phyloP scores from a whole-genome alignment of 2,113 vertebrate species.

The Stigmatopora argus region DNA sequence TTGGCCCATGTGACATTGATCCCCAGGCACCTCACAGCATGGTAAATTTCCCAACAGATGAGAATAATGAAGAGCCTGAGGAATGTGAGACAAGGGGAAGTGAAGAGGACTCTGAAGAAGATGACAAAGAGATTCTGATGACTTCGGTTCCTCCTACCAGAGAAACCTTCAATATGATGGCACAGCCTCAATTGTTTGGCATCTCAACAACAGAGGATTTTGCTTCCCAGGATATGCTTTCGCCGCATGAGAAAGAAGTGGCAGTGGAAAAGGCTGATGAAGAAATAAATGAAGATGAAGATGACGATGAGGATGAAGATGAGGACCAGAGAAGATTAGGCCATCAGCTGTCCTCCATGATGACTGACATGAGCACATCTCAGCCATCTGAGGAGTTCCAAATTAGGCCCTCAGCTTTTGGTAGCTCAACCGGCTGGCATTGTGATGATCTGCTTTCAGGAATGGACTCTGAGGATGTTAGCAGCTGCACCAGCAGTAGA shows the following conservation, averaged over 20 bases:
- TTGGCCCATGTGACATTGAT: constrained; percentile 10
- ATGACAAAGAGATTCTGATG: constrained; percentile 44
- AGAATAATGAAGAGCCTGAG: constrained; percentile 20
- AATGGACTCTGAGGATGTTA: constrained; percentile 63
- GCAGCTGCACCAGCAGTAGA: constrained; percentile 60
- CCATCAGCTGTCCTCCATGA: constrained; percentile 49
- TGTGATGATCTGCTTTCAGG: constrained; percentile 56
- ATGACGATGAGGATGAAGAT: constrained; percentile 56
- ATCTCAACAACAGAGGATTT: constrained; percentile 35
- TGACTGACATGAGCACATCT: constrained; percentile 52
- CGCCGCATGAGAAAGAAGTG: constrained; percentile 60
- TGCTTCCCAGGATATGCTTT: constrained; percentile 27
- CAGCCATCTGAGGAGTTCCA: constrained; percentile 59
- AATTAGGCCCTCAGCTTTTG: constrained; percentile 43
- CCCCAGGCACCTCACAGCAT: constrained; percentile 27
- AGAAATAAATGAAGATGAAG: constrained; percentile 71
- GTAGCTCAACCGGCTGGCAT: constrained; percentile 46
- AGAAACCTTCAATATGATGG: constrained; percentile 26
- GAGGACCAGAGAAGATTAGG: constrained; percentile 59
- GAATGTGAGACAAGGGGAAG: constrained; percentile 11
- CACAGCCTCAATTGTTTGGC: constrained; percentile 32
- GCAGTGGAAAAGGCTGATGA: constrained; percentile 74
- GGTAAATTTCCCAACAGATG: constrained; percentile 30
- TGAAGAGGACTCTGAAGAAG: constrained; percentile 33
- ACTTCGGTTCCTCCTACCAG: constrained; percentile 24